Evolutionary conservation across 2,113 vertebrate species (phyloP), one percentile per base, ranked within the genome.

Genomic region (Sclerurus mexicanus): DNA sequence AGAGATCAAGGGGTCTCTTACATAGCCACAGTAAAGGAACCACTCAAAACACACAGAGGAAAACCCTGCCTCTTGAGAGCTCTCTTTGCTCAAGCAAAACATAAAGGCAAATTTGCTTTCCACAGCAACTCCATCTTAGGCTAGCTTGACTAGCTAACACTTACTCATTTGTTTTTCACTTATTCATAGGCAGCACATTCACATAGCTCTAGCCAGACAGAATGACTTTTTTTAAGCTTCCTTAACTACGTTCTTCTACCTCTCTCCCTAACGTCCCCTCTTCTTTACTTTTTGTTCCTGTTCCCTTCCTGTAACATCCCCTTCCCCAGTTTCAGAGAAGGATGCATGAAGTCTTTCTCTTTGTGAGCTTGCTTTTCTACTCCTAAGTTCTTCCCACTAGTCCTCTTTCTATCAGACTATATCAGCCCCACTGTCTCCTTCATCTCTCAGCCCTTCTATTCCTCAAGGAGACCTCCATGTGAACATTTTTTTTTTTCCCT

Each of bases 21-120:
- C 1, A 85, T 64, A 47, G 40, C 92, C 90, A 91, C 92, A 93
- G 58, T 72, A 75, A 95, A 95, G 73, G 30, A 95, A 93, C 81
- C 81, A 87, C 90, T 71, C 56, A 89, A 87, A 96, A 87, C 44
- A 93, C 42, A 92, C 14, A 84, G n/a, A 63, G 72, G 60, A 78
- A 87, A 96, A 94, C 42, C 23, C 46, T 37, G 42, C 60, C 75
- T 85, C 78, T 68, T 62, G 71, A 81, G 62, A 21, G 42, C 50
- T 58, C 47, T 67, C 62, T 78, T 67, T 64, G 71, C 58, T 76
- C 49, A 87, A 88, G 83, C 23, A 85, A 90, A 95, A 85, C 0
- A 0, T 30, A 63, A 35, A 68, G 24, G 58, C 49, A 46, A 85
- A 72, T 85, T 85, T 63, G 27, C 22, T 79, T 68, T 59, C 66